These are phyloP conservation scores for Eutolmus rufibarbis DNA, from an alignment of 2,888 invertebrate genomes.

Conservation along the genomic window DNA sequence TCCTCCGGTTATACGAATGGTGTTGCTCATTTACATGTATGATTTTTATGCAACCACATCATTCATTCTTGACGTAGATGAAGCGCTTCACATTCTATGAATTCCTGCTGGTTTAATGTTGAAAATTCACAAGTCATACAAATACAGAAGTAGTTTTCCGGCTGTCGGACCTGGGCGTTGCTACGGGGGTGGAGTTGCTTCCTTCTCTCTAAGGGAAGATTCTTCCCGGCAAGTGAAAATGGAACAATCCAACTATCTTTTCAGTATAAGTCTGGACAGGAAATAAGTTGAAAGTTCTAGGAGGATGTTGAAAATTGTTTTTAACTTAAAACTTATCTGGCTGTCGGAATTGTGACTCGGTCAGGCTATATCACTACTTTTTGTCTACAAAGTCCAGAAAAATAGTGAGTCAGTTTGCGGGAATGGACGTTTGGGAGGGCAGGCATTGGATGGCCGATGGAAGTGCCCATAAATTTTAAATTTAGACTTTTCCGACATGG, in stretches of 20 bases:
- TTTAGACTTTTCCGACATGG: not conserved
- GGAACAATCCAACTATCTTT: not conserved
- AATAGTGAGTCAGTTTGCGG: not conserved
- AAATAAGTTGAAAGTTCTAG: not conserved
- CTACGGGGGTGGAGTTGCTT: not conserved
- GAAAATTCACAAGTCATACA: not conserved
- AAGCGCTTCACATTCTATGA: not conserved
- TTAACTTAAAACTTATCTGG: not conserved
- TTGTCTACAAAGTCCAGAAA: not conserved
- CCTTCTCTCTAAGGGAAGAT: not conserved
- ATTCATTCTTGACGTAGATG: not conserved
- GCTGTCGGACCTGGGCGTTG: not conserved
- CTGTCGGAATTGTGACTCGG: not conserved
- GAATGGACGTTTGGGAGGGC: not conserved
- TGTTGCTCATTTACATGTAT: not conserved
- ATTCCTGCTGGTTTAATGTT: not conserved
- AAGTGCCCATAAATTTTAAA: not conserved
- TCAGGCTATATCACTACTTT: not conserved
- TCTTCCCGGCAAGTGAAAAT: not conserved
- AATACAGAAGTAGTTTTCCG: not conserved
- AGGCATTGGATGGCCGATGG: not conserved
- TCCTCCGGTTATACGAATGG: not conserved
- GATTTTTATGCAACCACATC: not conserved
- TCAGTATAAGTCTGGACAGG: not conserved
- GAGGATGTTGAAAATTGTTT: not conserved